A percentile compares a stretch with the other conserved stretches of the same genome.
These are phyloP conservation scores for Anolis apletophallus DNA, from an alignment of 2,797 vertebrate genomes.

Conservation along the genomic window DNA sequence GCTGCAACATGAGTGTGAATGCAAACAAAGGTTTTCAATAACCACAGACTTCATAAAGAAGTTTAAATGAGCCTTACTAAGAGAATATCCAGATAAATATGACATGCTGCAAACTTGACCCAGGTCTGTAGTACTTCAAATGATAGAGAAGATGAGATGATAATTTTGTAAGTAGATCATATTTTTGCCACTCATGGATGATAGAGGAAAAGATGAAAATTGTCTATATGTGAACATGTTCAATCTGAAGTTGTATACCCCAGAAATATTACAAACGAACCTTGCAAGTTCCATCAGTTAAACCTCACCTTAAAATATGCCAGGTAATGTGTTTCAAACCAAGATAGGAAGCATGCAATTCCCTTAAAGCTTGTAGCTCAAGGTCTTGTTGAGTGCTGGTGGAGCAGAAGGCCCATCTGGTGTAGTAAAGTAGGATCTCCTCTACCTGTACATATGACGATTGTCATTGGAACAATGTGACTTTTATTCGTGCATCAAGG, in stretches of 20 bases:
- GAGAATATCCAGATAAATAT: background rate
- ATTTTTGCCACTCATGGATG: no score
- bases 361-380: background rate
- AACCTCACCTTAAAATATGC: background rate
- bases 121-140: background rate
- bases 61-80: background rate
- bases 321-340: background rate
- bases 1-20: background rate
- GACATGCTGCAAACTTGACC: background rate
- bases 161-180: no score
- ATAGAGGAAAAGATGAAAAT: no score
- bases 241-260: background rate
- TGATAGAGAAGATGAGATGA: background rate
- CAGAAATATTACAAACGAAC: constrained; percentile 3
- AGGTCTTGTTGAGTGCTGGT: no score
- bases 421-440: no score
- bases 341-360: background rate
- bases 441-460: no score
- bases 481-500: no score
- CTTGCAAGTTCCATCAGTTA: constrained; percentile 13
- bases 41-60: background rate
- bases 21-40: background rate
- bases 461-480: no score
- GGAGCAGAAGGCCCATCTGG: no score
- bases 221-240: no score